Evolutionary conservation across 1,140 invertebrate species (phyloP), one percentile per base, ranked within the genome.

Genomic region (Thalassaphorura encarpata): DNA sequence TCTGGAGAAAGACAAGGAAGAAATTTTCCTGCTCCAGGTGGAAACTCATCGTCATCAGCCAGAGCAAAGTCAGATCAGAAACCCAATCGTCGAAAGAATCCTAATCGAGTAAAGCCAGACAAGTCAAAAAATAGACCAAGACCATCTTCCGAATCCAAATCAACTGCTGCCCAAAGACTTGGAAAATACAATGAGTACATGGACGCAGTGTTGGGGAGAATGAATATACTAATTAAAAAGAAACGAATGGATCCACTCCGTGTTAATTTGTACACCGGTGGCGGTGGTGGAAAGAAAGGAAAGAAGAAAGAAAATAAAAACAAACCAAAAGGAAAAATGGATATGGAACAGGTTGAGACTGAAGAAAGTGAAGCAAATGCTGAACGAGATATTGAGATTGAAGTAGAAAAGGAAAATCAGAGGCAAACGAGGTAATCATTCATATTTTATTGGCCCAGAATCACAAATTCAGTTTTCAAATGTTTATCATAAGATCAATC

Each of bases 231-330:
- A 39, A 62, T 65, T 41, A 47, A 52, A 24, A 40, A 24, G 2
- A 65, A 65, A 26, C 33, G 58, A 1, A 65, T 65, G 63, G 63
- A 65, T 47, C 63, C 63, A 1, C 49, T 65, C 5, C 31, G 60
- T 18, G 63, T 65, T 15, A 65, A 65, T 41, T 45, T 65, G 13
- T 65, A 56, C 43, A 45, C 60, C 18, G 28, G 5, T 16, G 24
- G 39, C 27, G 28, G 2, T 28, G 24, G 49, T 18, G 29, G 26
- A 2, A 29, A 58, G 8, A 48, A 54, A 24, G 39, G 31, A 6
- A 42, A 27, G 31, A 51, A 27, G 28, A 51, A 4, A 29, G 27
- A 21, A 15, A 26, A 41, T 19, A 53, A 28, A 21, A 31, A 0
- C 5, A 27, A 19, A 19, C 4, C 27, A 18, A 41, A 48, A 13